Percentiles rank a stretch among this genome's conserved stretches.
Conservation (phyloP, 2,888 invertebrate species). For the Oscheius sp. region DNA sequence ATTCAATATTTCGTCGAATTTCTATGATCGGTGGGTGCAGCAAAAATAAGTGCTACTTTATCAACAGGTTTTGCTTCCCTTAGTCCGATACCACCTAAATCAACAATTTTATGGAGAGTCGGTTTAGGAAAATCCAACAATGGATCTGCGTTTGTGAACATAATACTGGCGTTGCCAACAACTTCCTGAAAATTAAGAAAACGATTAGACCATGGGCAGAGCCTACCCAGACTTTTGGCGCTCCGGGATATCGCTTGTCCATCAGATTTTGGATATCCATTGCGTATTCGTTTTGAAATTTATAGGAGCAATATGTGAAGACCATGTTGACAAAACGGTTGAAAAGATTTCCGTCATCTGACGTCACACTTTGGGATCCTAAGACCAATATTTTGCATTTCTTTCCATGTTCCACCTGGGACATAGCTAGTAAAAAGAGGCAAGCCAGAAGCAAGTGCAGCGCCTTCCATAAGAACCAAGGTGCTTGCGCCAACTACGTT, state of each 20-base stretch:
- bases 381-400: neutral
- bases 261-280: conserved; percentile 22
- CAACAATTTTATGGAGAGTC: conserved; percentile 32
- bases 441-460: conserved; percentile 30
- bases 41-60: conserved; percentile 4
- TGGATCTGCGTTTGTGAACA: conserved; percentile 36
- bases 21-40: neutral
- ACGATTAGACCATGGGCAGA: neutral
- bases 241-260: conserved; percentile 12
- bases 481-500: conserved; percentile 34
- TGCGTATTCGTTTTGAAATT: conserved; percentile 25
- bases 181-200: conserved; percentile 1
- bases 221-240: conserved; percentile 24
- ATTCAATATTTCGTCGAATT: conserved; percentile 3
- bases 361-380: conserved; percentile 25
- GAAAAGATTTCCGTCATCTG: conserved; percentile 16
- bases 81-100: conserved; percentile 34
- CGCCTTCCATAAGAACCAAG: conserved; percentile 27
- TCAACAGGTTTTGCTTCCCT: conserved; percentile 26
- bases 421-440: conserved; percentile 29
- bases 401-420: conserved; percentile 30
- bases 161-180: conserved; percentile 25
- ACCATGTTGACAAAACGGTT: conserved; percentile 11
- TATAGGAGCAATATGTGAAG: conserved; percentile 28
- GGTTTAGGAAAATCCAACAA: conserved; percentile 36